Evolutionary conservation across 2,113 vertebrate species (phyloP), one percentile per base, ranked within the genome.

Genomic region (Chlamydotis undulata): DNA sequence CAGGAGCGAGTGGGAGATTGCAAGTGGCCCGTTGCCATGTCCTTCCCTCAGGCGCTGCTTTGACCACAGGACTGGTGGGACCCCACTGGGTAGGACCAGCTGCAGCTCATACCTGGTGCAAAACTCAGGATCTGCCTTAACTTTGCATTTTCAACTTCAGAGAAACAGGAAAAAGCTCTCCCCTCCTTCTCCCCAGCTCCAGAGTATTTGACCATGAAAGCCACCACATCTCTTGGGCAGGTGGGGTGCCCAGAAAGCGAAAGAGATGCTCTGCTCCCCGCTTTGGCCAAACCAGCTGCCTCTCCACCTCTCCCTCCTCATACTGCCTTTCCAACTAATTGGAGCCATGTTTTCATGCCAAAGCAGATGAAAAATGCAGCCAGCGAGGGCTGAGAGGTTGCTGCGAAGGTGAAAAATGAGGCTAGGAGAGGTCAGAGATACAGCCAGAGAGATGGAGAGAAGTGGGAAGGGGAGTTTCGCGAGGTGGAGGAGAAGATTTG

Each of bases 391-490:
- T 25, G 33, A 70, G 71, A 81, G 47, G 39, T 90, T 80, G 45
- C 41, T 73, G 61, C 79, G 94, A 50, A 95, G 70, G 69, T 94
- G 83, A 96, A 96, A 95, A 95, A 91, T 70, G 65, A 94, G 45
- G 25, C 61, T 79, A 39, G 26, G 33, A 55, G 47, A 90, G 93
- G 85, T 93, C 85, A 94, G 78, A 63, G 89, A 87, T 89, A 61
- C 69, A 84, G 50, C 28, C 7, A 1, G 56, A 86, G 69, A 93
- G 74, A 29, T 1, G 2, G 65, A 87, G 69, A 84, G 50, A 68
- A 87, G 55, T 39, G 41, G 33, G 57, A 56, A 94, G 13, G 21
- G 39, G 53, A 71, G 31, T 45, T 92, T 69, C 3, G 2, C 3
- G 61, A 82, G 25, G 56, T 19, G 25, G 17, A 61, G 70, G 45